phyloP scores from a whole-genome alignment of 2,113 vertebrate species.

The Felis chaus region DNA sequence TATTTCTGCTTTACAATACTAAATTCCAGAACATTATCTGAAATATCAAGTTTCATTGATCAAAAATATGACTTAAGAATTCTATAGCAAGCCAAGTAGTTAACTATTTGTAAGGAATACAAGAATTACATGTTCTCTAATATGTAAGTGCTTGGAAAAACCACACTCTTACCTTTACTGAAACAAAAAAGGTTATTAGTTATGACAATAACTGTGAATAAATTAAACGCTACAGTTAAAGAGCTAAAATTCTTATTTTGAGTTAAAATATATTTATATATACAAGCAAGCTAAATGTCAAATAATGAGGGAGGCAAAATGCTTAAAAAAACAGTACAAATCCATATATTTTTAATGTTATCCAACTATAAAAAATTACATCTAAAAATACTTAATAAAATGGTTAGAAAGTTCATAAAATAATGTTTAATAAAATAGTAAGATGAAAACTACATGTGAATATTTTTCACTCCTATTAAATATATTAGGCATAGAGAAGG shows the following conservation, averaged over 20 bases:
- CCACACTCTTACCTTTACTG: neutral
- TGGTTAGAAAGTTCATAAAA: neutral
- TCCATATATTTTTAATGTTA: neutral
- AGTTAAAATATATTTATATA: constrained; percentile 21
- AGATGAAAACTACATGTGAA: neutral
- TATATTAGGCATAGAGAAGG: neutral
- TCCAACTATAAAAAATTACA: neutral
- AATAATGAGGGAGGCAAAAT: neutral
- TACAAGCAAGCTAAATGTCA: neutral
- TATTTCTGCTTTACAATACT: neutral
- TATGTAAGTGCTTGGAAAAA: neutral
- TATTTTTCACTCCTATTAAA: constrained; percentile 6
- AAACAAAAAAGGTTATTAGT: neutral
- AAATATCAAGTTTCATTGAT: neutral
- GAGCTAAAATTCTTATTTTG: neutral
- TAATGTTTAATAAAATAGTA: neutral
- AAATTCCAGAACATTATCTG: neutral
- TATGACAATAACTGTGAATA: neutral
- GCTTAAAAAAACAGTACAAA: neutral
- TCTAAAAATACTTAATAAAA: neutral
- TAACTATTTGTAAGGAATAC: neutral
- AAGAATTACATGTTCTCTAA: neutral
- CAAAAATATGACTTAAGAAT: neutral
- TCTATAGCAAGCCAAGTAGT: neutral
- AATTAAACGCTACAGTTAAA: neutral